Percentiles rank a stretch among this genome's conserved stretches.
These are phyloP conservation scores for Podabrus alpinus DNA, from an alignment of 2,888 invertebrate genomes.

Conservation along the genomic window DNA sequence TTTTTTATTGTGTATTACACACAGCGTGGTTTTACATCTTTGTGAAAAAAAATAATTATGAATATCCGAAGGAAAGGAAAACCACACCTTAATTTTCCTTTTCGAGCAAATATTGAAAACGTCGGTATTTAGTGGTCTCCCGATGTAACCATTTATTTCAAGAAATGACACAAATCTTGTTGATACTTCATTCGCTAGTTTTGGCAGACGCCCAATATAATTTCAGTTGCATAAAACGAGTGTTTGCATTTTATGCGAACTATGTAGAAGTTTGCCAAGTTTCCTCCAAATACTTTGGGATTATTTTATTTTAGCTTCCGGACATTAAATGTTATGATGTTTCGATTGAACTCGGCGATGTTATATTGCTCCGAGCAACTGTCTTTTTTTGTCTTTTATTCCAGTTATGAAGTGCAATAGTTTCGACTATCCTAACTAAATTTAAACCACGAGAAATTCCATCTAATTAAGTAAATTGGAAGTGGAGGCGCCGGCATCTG, in stretches of 20 bases:
- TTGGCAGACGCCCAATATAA: constrained; percentile 11
- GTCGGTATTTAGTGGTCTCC: background rate
- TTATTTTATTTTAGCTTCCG: background rate
- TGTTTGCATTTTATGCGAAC: background rate
- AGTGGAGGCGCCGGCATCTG: constrained; percentile 28
- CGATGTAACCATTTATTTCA: background rate
- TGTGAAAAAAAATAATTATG: background rate
- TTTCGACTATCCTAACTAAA: background rate
- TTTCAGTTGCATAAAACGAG: constrained; percentile 9
- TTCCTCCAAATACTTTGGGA: background rate
- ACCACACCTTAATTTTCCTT: background rate
- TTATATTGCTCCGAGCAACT: background rate
- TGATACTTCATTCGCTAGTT: background rate
- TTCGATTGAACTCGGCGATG: background rate
- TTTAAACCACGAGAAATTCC: constrained; percentile 10
- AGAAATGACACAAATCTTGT: constrained; percentile 14
- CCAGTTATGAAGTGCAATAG: background rate
- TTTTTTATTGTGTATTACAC: background rate
- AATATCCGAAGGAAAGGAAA: background rate
- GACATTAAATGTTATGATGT: background rate
- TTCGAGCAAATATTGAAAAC: background rate
- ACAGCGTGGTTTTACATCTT: background rate
- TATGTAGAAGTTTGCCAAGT: background rate
- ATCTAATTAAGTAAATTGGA: constrained; percentile 27
- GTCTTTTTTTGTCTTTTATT: background rate